Evolutionary conservation across 2,888 invertebrate species (phyloP), one percentile per base, ranked within the genome.

Genomic region (Microplitis manilae): DNA sequence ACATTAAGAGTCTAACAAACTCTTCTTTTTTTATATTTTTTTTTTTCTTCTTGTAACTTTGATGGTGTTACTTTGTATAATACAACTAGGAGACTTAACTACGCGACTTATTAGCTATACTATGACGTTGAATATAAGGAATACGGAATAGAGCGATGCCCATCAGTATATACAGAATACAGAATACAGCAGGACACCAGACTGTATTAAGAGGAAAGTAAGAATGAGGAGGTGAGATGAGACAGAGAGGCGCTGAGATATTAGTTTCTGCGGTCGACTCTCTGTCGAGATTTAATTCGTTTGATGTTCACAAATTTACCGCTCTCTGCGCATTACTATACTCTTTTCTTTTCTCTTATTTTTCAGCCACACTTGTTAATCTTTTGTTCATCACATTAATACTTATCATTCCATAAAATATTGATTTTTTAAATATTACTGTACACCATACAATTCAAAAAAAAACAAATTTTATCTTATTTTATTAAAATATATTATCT

Each of bases 251-350:
- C 81, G 81, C 81, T 81, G 82, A 81, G 83, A 82, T 81, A 81
- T 81, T 83, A 90, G 90, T 90, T 90, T 89, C 89, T 90, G 89
- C 89, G 89, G 90, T 90, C 88, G 89, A 84, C 86, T 87, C 87
- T 86, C 87, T 86, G 86, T 85, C 85, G 88, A 88, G 87, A 88
- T 88, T 90, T 89, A 90, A 90, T 89, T 89, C 90, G 88, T 90
- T 89, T 90, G 89, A 90, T 89, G 90, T 89, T 88, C 88, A 86
- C 89, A 86, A 87, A 88, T 87, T 88, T 84, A 87, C 90, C 90
- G 89, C 88, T 81, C 85, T 80, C 50, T 50, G 50, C 50, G 76
- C 79, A 73, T 78, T 77, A 75, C 39, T 30, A 8, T 50, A 50
- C 50, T 70, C 64, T 59, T 64, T 50, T 68, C 61, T 61, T 62